Percentiles rank a stretch among this genome's conserved stretches.
Conservation (phyloP, 2,113 vertebrate genomes). For the Chlamydotis undulata region DNA sequence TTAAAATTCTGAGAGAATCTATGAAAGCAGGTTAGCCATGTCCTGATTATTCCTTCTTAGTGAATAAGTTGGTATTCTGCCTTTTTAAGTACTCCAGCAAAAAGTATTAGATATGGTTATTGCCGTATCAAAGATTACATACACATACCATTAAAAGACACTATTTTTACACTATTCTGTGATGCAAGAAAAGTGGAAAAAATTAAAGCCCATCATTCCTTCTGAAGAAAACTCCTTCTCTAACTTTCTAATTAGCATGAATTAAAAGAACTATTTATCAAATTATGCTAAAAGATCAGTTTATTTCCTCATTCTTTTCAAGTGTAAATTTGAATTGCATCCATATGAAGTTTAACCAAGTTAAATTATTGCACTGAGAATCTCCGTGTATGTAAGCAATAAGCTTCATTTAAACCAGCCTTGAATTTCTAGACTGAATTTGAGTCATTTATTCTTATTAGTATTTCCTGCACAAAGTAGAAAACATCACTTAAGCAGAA, state of each 20-base stretch:
- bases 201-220: not conserved
- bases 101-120: not conserved
- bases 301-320: not conserved
- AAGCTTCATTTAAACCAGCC: not conserved
- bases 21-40: not conserved
- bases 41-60: not conserved
- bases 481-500: not conserved
- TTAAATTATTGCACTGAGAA: not conserved
- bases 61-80: not conserved
- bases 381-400: not conserved
- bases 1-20: not conserved
- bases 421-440: not conserved
- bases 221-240: not conserved
- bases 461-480: not conserved
- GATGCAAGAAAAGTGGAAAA: not conserved
- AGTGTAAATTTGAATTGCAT: not conserved
- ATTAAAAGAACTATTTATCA: not conserved
- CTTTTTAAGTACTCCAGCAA: not conserved
- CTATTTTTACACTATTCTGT: not conserved
- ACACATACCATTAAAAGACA: not conserved
- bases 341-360: not conserved
- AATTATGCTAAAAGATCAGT: not conserved
- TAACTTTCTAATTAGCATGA: not conserved
- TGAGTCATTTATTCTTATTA: not conserved
- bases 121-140: not conserved